Conservation (phyloP, 2,113 vertebrate species). For the Lethenteron reissneri region DNA sequence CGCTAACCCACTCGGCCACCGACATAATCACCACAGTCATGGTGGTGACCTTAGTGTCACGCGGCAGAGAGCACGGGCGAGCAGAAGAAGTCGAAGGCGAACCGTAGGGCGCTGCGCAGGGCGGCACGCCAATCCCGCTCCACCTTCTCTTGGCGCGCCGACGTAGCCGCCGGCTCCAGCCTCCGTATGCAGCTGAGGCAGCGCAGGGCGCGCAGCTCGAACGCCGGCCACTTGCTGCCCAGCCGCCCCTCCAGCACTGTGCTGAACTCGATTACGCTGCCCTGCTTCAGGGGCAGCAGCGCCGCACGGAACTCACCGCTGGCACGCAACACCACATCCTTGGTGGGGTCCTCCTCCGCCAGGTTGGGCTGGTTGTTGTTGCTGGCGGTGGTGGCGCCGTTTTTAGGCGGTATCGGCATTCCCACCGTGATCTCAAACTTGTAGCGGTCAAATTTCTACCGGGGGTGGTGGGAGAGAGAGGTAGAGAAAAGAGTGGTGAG, state of each 20-base stretch:
- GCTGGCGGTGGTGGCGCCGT: neutral
- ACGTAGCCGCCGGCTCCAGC: slow-evolving; percentile 21
- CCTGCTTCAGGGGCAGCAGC: slow-evolving; percentile 47
- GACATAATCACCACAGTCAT: neutral
- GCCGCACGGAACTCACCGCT: slow-evolving; percentile 65
- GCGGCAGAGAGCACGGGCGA: slow-evolving; percentile 56
- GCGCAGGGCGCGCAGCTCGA: slow-evolving; percentile 80
- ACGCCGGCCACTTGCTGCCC: slow-evolving; percentile 95
- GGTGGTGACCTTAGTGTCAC: slow-evolving; percentile 9
- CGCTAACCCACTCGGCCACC: neutral
- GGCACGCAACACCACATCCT: slow-evolving; percentile 85
- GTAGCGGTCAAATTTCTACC: slow-evolving; percentile 59
- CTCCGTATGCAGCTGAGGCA: slow-evolving; percentile 55
- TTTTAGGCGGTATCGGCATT: slow-evolving; percentile 31
- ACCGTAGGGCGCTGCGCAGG: slow-evolving; percentile 47
- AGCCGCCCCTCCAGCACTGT: slow-evolving; percentile 82
- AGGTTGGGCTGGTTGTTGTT: slow-evolving; percentile 25
- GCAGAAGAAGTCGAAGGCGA: slow-evolving; percentile 89
- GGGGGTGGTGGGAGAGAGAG: neutral
- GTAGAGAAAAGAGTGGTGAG: neutral
- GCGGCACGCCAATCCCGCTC: slow-evolving; percentile 72
- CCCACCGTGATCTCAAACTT: slow-evolving; percentile 91
- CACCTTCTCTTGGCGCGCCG: slow-evolving; percentile 51
- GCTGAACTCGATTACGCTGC: slow-evolving; percentile 79
- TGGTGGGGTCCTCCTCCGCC: slow-evolving; percentile 74